phyloP scores from a whole-genome alignment of 2,113 vertebrate genomes.

The Gallinago media region DNA sequence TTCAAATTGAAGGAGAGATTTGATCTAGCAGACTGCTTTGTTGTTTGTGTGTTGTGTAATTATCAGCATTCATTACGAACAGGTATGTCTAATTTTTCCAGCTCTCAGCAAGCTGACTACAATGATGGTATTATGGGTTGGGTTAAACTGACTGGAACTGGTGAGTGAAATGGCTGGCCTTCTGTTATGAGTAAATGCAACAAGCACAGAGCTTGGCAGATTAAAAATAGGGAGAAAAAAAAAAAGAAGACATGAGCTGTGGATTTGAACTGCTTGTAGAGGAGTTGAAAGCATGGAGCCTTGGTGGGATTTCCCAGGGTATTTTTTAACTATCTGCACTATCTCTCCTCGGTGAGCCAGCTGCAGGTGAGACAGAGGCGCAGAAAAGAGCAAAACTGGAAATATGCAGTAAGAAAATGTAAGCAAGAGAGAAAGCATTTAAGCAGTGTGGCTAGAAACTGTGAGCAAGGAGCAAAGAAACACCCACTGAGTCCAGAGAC shows the following conservation, averaged over 20 bases:
- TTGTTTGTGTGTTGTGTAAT: constrained; percentile 55
- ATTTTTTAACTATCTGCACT: neutral
- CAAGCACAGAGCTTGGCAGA: neutral
- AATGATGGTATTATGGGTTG: constrained; percentile 22
- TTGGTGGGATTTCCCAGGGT: constrained; percentile 15
- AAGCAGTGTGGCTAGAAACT: neutral
- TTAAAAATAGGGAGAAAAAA: neutral
- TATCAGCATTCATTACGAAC: constrained; percentile 28
- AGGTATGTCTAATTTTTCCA: constrained; percentile 67
- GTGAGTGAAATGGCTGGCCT: constrained; percentile 24
- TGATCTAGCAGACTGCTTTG: constrained; percentile 23
- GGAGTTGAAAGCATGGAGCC: neutral
- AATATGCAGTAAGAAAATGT: neutral
- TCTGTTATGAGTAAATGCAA: constrained; percentile 23
- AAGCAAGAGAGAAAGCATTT: neutral
- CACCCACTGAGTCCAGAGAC: neutral
- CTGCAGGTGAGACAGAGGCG: neutral
- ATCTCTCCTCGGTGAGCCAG: neutral
- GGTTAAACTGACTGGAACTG: constrained; percentile 38
- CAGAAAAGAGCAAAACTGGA: neutral
- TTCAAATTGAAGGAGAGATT: constrained; percentile 21
- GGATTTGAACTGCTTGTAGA: neutral
- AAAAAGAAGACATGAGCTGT: neutral
- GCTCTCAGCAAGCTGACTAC: constrained; percentile 50
- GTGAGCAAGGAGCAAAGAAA: neutral